These are phyloP conservation scores for Caenorhabditis briggsae DNA, from an alignment of 1,140 invertebrate genomes.

Conservation along the genomic window DNA sequence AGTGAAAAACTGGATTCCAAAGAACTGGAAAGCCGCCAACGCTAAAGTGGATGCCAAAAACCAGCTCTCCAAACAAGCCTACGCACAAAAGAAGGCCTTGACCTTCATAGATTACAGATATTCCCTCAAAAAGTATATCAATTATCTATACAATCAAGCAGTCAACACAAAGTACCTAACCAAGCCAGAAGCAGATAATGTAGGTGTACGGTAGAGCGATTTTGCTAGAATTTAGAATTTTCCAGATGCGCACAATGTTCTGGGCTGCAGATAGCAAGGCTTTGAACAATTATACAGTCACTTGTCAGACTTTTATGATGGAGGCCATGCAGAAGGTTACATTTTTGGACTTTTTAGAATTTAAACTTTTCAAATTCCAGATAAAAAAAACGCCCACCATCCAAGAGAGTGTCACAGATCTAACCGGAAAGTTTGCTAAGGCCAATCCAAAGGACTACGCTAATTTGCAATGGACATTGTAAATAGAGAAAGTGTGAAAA, in stretches of 20 bases:
- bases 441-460: background rate
- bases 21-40: conserved; percentile 21
- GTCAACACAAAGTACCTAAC: conserved; percentile 18
- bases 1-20: conserved; percentile 35
- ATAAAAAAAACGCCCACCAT: background rate
- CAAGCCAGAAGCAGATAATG: conserved; percentile 19
- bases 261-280: conserved; percentile 14
- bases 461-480: background rate
- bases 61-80: conserved; percentile 30
- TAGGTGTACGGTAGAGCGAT: background rate
- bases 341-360: no score
- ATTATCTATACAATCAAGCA: conserved; percentile 17
- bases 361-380: background rate
- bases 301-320: conserved; percentile 15
- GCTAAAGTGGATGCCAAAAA: conserved; percentile 4
- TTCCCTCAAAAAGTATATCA: conserved; percentile 26
- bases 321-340: background rate
- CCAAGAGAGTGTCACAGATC: background rate
- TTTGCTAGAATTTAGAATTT: background rate
- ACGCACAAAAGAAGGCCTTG: conserved; percentile 25
- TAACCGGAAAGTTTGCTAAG: background rate
- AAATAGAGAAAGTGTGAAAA: background rate
- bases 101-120: conserved; percentile 31
- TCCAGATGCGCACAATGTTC: conserved; percentile 25
- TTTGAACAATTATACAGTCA: conserved; percentile 5